Evolutionary conservation across 2,113 vertebrate species (phyloP).

Genomic region (Poeciliopsis occidentalis): DNA sequence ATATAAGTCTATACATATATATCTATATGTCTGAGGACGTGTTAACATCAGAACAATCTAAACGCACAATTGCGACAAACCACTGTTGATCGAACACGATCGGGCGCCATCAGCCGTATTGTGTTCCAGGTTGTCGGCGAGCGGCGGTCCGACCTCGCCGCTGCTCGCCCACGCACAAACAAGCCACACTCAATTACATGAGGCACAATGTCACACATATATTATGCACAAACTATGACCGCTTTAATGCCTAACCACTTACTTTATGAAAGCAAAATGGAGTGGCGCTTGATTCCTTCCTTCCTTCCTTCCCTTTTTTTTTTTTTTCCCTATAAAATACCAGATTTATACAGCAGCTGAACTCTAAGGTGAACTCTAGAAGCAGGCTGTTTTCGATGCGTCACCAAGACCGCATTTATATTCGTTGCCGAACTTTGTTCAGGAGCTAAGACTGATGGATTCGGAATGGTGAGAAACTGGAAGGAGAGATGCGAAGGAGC

Average conservation of each 20-base stretch:
- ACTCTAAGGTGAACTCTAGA: background rate
- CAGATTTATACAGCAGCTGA: background rate
- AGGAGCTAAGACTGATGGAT: background rate
- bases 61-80: background rate
- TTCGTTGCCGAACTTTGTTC: background rate
- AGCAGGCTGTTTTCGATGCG: background rate
- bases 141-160: background rate
- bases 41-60: constrained; percentile 2
- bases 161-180: background rate
- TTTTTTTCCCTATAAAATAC: background rate
- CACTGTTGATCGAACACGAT: constrained; percentile 3
- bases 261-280: background rate
- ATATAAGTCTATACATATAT: too few relatives aligned
- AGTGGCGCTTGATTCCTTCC: background rate
- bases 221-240: background rate
- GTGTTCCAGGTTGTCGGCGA: background rate
- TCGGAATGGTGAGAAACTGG: background rate
- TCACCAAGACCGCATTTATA: background rate
- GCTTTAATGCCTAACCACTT: background rate
- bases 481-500: background rate
- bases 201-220: background rate
- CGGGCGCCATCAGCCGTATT: background rate
- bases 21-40: background rate
- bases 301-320: background rate
- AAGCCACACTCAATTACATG: background rate